These are phyloP conservation scores for Eupithecia exiguata DNA, from an alignment of 2,888 invertebrate genomes.

Conservation along the genomic window DNA sequence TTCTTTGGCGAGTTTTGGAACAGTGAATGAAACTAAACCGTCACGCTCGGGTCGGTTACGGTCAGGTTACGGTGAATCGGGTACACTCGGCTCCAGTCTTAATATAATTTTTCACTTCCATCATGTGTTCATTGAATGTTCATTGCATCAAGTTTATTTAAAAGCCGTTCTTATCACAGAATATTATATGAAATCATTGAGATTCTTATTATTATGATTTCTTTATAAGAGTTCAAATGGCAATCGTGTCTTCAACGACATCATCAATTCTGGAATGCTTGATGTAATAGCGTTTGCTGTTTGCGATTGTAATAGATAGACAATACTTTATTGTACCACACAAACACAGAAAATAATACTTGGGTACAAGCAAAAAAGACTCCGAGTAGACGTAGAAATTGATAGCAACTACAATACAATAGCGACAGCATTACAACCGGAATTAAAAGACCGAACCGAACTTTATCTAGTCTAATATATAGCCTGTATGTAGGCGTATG, in stretches of 20 bases:
- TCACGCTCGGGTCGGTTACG: not conserved
- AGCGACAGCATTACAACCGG: not conserved
- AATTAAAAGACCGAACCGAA: not conserved
- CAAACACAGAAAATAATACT: too few relatives aligned
- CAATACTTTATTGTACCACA: too few relatives aligned
- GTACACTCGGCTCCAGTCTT: not conserved
- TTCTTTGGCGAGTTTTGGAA: not conserved
- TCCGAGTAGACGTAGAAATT: too few relatives aligned
- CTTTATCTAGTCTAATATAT: not conserved
- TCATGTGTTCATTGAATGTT: not conserved
- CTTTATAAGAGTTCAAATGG: not conserved
- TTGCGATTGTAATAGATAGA: too few relatives aligned
- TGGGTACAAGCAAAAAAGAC: too few relatives aligned
- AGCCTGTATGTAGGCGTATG: not conserved
- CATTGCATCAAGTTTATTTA: not conserved
- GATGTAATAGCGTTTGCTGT: too few relatives aligned
- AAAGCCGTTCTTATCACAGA: not conserved
- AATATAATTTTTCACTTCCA: not conserved
- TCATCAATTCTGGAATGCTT: too few relatives aligned
- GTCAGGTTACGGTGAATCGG: not conserved
- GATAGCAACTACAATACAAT: too few relatives aligned
- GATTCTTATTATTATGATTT: not conserved
- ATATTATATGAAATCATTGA: too few relatives aligned
- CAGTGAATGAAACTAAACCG: not conserved
- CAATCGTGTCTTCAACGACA: not conserved